Base-by-base conservation (phyloP, 1,140 invertebrate species). In the Aricia agestis region DNA sequence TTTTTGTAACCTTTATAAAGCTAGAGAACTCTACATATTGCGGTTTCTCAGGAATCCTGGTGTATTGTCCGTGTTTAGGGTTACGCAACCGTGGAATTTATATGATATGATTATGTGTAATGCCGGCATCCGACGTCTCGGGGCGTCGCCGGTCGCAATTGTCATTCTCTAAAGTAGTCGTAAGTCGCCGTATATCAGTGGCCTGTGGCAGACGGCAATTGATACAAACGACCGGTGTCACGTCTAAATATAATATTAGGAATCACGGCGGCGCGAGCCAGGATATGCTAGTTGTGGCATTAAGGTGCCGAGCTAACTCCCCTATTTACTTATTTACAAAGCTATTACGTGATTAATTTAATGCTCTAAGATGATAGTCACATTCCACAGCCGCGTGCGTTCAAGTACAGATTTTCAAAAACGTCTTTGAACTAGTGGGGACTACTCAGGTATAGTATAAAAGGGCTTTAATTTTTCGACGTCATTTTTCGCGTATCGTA, bases 161-260 rank as follows among this genome's bases (percentile, higher is more conserved):
- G 82, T 90, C 82, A 90, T 91, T 91, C 87, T 91, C 84, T 89
- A 90, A 90, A 91, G 89, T 91, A 90, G 87, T 82, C 82, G 82
- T 52, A 52, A 52, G 45, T 52, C 45, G 82, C 84, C 86, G 87
- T 89, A 89, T 84, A 89, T 91, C 89, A 91, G 85, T 73, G 81
- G 45, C 45, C 45, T 11, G 36, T 77, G 81, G 83, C 84, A 91
- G 89, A 90, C 89, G 84, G 84, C 89, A 91, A 91, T 91, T 91
- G 89, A 89, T 89, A 91, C 86, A 91, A 91, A 91, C 84, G 89
- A 90, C 87, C 85, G 84, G 82, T 89, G 89, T 91, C 89, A 90
- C 86, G 86, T 89, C 89, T 91, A 91, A 90, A 91, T 91, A 91
- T 91, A 91, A 91, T 91, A 91, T 91, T 91, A 91, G 87, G 89